Base-by-base conservation (phyloP, 92 coral and sea anemone species). In the Phenganax stokvisi region DNA sequence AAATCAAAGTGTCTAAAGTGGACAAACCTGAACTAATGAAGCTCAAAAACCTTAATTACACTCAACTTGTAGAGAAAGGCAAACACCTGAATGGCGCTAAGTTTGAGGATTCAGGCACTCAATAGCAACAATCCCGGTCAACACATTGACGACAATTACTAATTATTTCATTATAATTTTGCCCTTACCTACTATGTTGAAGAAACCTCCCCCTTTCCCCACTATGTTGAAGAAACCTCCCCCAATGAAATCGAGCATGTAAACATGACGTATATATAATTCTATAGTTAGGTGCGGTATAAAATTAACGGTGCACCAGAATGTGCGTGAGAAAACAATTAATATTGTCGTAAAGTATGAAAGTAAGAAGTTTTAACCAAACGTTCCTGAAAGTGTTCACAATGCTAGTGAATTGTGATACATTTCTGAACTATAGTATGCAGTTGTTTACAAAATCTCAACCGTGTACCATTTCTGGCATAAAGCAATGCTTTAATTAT, bases 1-100 rank as follows among this genome's bases (percentile, higher is more conserved):
- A 86, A 20, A 58, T 85, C n/a, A 82, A 85, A 15, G 55, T 80
- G 55, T 82, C 89, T 16, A 86, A 83, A 47, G 9, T 28, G 7
- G 72, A 67, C 13, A 82, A 82, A 70, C 71, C 89, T 37, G 84
- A 83, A 25, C 85, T 79, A 2, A 57, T 87, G 71, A 80, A 57
- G 44, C 66, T 84, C 28, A 81, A 57, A 20, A 20, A 20, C 25
- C 25, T 20, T 20, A 20, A 20, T 20, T 20, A 20, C 25, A 20
- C 25, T 20, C 25, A 20, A 20, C 25, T 20, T 20, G 25, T 83
- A 31, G 71, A 67, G 75, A 84, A 65, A 54, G 84, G 84, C 78
- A 67, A 56, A 27, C 89, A 87, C 51, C 78, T 83, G 75, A 87
- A 83, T 58, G 81, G 82, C 16, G 85, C 80, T 7, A 87, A 87